A percentile compares a stretch with the other conserved stretches of the same genome.
These are phyloP conservation scores for Oxyruncus cristatus DNA, from an alignment of 2,113 vertebrate species.

Conservation along the genomic window DNA sequence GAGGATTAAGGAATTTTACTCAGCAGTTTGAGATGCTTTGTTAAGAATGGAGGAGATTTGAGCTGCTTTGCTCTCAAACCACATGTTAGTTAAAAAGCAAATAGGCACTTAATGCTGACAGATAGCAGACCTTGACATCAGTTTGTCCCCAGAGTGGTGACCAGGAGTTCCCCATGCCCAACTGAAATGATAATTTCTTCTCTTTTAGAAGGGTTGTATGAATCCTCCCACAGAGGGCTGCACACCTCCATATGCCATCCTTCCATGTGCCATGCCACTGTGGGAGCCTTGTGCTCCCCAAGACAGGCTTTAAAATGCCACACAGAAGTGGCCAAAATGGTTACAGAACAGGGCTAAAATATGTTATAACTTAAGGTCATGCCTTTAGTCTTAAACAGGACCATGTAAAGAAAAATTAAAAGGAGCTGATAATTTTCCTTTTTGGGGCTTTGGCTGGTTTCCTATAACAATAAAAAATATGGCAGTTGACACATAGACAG, in stretches of 20 bases:
- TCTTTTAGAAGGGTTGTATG: conserved; percentile 35
- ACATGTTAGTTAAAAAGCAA: conserved; percentile 84
- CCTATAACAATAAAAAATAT: conserved; percentile 65
- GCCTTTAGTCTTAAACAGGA: conserved; percentile 35
- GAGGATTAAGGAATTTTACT: conserved; percentile 84
- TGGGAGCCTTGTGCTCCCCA: neutral
- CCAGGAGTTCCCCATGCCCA: conserved; percentile 59
- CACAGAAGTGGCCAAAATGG: conserved; percentile 24
- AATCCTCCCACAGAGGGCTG: conserved; percentile 60
- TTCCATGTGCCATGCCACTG: neutral
- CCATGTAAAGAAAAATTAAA: neutral
- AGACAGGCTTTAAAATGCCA: neutral
- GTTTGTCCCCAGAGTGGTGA: conserved; percentile 83
- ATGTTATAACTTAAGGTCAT: conserved; percentile 38
- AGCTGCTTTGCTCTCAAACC: conserved; percentile 85
- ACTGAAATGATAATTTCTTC: conserved; percentile 52
- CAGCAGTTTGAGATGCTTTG: conserved; percentile 86
- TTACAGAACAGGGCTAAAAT: conserved; percentile 51
- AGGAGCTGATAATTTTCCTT: conserved; percentile 43
- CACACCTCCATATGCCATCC: neutral
- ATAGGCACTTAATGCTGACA: conserved; percentile 90
- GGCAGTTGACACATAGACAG: conserved; percentile 60
- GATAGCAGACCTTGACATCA: conserved; percentile 88
- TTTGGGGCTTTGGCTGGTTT: conserved; percentile 70
- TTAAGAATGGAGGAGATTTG: conserved; percentile 79